phyloP scores from a whole-genome alignment of 2,113 vertebrate species.

The Poeciliopsis prolifica region DNA sequence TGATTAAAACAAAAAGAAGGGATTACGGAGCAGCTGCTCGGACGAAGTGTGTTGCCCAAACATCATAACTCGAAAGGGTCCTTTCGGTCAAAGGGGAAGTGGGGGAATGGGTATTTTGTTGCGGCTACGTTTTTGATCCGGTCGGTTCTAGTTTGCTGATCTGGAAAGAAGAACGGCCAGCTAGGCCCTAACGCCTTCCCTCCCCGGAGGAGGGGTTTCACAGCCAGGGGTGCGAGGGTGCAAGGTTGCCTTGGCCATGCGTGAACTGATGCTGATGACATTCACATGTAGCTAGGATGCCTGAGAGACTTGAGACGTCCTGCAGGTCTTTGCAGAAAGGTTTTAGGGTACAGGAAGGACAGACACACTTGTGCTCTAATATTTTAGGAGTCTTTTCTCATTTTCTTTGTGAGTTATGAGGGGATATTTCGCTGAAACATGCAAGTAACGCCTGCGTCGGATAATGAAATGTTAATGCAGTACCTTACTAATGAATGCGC shows the following conservation, averaged over 20 bases:
- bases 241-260: constrained; percentile 58
- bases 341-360: constrained; percentile 35
- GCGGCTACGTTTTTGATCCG: constrained; percentile 25
- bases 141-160: constrained; percentile 44
- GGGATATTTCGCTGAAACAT: constrained; percentile 10
- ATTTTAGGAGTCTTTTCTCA: constrained; percentile 30
- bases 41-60: constrained; percentile 2
- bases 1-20: background rate
- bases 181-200: background rate
- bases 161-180: constrained; percentile 44
- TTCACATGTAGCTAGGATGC: constrained; percentile 69
- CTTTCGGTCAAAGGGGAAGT: background rate
- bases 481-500: no score
- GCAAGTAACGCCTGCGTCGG: background rate
- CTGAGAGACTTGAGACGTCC: constrained; percentile 54
- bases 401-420: constrained; percentile 7
- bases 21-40: background rate
- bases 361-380: constrained; percentile 38
- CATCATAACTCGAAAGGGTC: background rate
- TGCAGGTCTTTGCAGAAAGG: constrained; percentile 38
- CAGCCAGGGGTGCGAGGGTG: constrained; percentile 34
- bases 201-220: constrained; percentile 54
- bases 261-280: constrained; percentile 75
- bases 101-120: constrained; percentile 3
- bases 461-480: background rate